Conservation (phyloP, 2,797 vertebrate genomes). For the Pteropus rufus region DNA sequence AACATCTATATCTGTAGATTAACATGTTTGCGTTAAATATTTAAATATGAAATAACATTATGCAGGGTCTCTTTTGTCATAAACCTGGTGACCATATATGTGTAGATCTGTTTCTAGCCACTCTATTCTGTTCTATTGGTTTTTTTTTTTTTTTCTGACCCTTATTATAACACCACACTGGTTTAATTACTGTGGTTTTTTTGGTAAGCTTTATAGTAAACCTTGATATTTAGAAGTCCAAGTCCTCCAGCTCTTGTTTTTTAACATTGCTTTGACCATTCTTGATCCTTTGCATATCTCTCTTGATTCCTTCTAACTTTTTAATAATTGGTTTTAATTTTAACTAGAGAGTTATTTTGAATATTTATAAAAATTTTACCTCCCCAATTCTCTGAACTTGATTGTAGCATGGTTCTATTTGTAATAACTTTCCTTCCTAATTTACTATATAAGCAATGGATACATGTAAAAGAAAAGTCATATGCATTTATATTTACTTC, state of each 20-base stretch:
- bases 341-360: slow-evolving; percentile 33
- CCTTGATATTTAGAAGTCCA: neutral
- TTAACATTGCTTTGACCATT: neutral
- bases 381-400: neutral
- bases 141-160: neutral
- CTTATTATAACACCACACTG: neutral
- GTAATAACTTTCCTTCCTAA: neutral
- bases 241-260: neutral
- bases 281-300: neutral
- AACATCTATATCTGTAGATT: no score
- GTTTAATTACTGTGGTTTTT: neutral
- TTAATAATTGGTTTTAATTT: neutral
- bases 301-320: neutral
- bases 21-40: no score
- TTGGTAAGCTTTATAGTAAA: neutral
- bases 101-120: neutral
- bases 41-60: no score
- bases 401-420: neutral
- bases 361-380: neutral
- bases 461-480: neutral
- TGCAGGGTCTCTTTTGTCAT: neutral
- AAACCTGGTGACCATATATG: neutral
- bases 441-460: neutral
- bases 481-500: slow-evolving; percentile 13
- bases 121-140: neutral